Base-by-base conservation (phyloP, 2,888 invertebrate genomes). In the Physocephala rufipes region DNA sequence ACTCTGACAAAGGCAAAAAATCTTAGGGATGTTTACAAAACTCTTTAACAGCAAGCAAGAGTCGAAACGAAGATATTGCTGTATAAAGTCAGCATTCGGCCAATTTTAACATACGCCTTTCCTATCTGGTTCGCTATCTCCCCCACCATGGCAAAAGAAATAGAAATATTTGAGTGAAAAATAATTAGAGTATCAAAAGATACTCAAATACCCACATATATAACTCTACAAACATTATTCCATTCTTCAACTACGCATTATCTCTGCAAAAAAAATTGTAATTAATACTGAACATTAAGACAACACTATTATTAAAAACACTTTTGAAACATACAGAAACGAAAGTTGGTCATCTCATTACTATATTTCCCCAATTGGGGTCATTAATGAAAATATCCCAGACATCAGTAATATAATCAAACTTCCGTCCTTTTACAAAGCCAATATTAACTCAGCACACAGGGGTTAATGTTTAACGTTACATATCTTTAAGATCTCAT, bases 61-160 rank as follows among this genome's bases (percentile, higher is more conserved):
- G n/a, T n/a, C n/a, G n/a, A n/a, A n/a, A n/a, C n/a, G n/a, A n/a
- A n/a, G n/a, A n/a, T n/a, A n/a, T n/a, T n/a, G n/a, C n/a, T n/a
- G n/a, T n/a, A n/a, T n/a, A n/a, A n/a, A n/a, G n/a, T n/a, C n/a
- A n/a, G n/a, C n/a, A 36, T n/a, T n/a, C n/a, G n/a, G n/a, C n/a
- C n/a, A n/a, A n/a, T n/a, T n/a, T n/a, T n/a, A n/a, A n/a, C n/a
- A 16, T 67, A 55, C 24, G 67, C 19, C 9, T 67, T 67, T 67
- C 43, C 55, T 19, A 36, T 67, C 15, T 55, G 67, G 67, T 67
- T 55, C 30, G 21, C 55, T 4, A 67, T 67, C 30, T 67, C 67
- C 19, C 67, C 67, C n/a, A 43, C 67, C 15, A 43, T 67, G 21
- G 43, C 58, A 19, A 4, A 36, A 36, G 26, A 67, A 45, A 21